Evolutionary conservation across 2,113 vertebrate species (phyloP).

Genomic region (Burhinus bistriatus): DNA sequence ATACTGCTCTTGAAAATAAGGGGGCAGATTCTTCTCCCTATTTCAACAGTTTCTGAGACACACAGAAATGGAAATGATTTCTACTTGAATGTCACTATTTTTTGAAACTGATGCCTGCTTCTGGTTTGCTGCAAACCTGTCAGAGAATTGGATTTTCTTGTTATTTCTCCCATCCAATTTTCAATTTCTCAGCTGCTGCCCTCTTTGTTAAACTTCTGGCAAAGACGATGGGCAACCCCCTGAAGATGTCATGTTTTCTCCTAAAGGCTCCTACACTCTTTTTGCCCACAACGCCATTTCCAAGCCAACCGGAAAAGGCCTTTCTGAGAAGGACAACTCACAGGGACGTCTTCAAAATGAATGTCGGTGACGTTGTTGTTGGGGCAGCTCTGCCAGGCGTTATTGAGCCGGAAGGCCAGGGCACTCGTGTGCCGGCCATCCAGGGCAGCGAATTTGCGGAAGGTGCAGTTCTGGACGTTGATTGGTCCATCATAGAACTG

Average conservation of each 20-base stretch:
- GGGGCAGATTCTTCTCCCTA: background rate
- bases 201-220: background rate
- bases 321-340: conserved; percentile 67
- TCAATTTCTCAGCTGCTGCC: background rate
- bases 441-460: conserved; percentile 88
- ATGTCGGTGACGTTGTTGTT: conserved; percentile 90
- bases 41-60: background rate
- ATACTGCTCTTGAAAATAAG: background rate
- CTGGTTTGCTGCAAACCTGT: background rate
- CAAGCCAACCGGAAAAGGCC: background rate
- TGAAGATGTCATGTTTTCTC: fast-evolving
- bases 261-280: background rate
- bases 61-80: background rate
- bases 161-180: background rate
- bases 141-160: background rate
- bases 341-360: conserved; percentile 88
- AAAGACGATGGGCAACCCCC: fast-evolving
- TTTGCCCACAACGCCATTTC: background rate
- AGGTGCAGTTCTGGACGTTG: conserved; percentile 93
- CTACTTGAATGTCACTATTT: background rate
- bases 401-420: conserved; percentile 96
- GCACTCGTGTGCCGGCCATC: conserved; percentile 93
- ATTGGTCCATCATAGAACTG: conserved; percentile 96
- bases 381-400: conserved; percentile 98
- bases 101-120: background rate